Evolutionary conservation across 2,113 vertebrate species (phyloP), one percentile per base, ranked within the genome.

Genomic region (Tinamus guttatus): DNA sequence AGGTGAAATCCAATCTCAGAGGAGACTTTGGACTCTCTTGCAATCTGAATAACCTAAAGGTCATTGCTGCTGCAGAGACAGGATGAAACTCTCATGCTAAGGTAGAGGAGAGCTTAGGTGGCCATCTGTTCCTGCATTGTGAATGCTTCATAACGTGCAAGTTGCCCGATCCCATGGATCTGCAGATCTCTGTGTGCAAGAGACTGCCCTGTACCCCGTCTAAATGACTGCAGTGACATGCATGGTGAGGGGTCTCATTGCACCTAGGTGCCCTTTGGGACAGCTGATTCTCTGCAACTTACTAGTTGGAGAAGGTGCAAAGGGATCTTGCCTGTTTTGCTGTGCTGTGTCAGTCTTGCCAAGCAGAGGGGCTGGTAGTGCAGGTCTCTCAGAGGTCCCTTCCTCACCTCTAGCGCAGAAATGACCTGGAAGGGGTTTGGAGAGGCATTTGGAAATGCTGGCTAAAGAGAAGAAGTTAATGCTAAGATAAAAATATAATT

Each of bases 11-110:
- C 4, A 3, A 2, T 27, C 56, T 47, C 1, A 0, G 58, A 18
- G 68, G 69, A 69, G 86, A 94, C 94, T 94, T 92, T 28, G 43
- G 77, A 89, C 47, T 79, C 75, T 60, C 69, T 40, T 91, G 81
- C 79, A 76, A 79, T 73, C 4, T 36, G 52, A 91, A 40, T 87
- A 52, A 64, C 58, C 81, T 82, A 79, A 89, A 93, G 79, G 87
- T 89, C 2, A 0, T 51, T 74, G 63, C 27, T 89, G 24, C 54
- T 70, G 49, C 21, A 11, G 27, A 80, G 6, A 4, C 0, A 51
- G 38, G 17, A 45, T 85, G 59, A 69, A 93, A 77, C 49, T 59
- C 87, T 24, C 13, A 49, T 41, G 16, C 1, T 1, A 43, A 73
- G 32, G 62, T 38, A 82, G 30, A n/a, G 13, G 22, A 56, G 30